phyloP scores from a whole-genome alignment of 2,113 vertebrate genomes.

The Propithecus coquereli region DNA sequence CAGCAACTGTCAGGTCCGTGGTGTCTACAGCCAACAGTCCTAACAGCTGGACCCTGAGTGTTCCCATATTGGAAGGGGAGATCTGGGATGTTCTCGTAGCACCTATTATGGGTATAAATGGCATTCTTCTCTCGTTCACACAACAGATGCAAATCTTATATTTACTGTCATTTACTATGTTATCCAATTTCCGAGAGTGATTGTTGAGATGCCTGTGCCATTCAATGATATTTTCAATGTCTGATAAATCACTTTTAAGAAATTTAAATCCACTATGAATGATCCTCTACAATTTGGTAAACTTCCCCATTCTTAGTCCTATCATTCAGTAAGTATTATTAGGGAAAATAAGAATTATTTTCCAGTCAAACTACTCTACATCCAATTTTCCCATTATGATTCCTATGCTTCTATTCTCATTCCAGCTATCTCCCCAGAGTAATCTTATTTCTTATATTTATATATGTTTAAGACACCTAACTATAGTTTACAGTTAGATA shows the following conservation, averaged over 20 bases:
- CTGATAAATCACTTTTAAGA: neutral
- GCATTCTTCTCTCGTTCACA: neutral
- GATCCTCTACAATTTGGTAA: neutral
- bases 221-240: neutral
- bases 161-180: neutral
- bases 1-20: fast-evolving
- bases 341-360: neutral
- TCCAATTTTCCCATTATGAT: neutral
- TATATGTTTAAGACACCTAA: neutral
- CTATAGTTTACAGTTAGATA: neutral
- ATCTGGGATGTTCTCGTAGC: fast-evolving
- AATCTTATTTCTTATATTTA: neutral
- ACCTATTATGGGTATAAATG: neutral
- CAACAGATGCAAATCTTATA: neutral
- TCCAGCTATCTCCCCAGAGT: neutral
- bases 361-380: neutral
- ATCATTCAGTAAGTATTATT: neutral
- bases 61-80: neutral
- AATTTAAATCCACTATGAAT: neutral
- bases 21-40: fast-evolving
- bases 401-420: neutral
- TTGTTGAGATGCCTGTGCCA: neutral
- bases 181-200: neutral
- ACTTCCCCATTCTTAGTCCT: neutral
- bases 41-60: fast-evolving